phyloP scores from a whole-genome alignment of 2,797 vertebrate species.

The Acrocephalus scirpaceus region DNA sequence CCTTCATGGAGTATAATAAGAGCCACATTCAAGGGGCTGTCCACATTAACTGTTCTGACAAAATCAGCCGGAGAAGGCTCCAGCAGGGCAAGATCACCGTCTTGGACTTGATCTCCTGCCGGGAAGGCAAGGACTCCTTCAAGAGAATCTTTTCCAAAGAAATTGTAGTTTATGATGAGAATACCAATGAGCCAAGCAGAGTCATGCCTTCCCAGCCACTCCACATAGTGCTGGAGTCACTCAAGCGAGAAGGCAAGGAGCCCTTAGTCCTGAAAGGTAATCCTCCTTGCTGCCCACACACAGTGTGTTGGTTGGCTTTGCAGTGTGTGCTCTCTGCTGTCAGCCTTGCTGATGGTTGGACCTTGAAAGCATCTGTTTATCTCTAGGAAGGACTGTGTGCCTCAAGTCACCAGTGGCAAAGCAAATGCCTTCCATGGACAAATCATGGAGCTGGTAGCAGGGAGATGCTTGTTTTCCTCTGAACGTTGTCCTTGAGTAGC shows the following conservation, averaged over 20 bases:
- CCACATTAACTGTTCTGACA: conserved; percentile 98
- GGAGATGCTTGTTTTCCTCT: neutral
- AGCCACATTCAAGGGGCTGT: conserved; percentile 96
- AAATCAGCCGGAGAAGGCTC: conserved; percentile 94
- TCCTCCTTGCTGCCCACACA: fast-evolving
- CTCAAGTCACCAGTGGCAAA: neutral
- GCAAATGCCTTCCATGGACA: neutral
- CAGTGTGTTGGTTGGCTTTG: neutral
- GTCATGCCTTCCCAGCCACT: conserved; percentile 91
- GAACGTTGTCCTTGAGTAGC: neutral
- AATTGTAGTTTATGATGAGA: conserved; percentile 97
- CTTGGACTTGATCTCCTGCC: conserved; percentile 96
- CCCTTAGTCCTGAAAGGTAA: conserved; percentile 97
- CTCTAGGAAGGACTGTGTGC: neutral
- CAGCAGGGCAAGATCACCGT: conserved; percentile 99
- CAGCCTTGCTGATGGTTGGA: neutral
- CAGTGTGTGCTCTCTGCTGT: neutral
- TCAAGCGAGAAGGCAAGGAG: conserved; percentile 96
- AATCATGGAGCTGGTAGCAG: neutral
- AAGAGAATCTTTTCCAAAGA: conserved; percentile 99
- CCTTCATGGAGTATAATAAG: conserved; percentile 98
- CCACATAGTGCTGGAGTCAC: conserved; percentile 93
- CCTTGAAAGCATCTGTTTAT: neutral
- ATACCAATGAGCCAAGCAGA: conserved; percentile 89
- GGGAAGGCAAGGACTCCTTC: conserved; percentile 94